Evolutionary conservation across 2,797 vertebrate species (phyloP), one percentile per base, ranked within the genome.

Genomic region (Orestias chungarensis): DNA sequence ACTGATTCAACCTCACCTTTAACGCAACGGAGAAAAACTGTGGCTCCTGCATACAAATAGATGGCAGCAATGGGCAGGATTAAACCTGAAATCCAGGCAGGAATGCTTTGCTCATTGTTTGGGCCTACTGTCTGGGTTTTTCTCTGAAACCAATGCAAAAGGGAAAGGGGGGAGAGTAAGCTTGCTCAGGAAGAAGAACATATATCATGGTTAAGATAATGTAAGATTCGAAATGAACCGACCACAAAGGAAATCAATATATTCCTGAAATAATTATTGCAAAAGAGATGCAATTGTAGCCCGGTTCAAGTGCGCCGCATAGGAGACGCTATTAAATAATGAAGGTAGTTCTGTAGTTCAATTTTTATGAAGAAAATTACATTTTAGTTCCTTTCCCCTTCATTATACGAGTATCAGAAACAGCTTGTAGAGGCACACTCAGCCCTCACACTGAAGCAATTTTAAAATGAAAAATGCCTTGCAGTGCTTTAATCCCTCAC

Each of bases 1-100:
- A 74, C 86, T 78, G 83, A 86, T 81, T 73, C 69, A 47, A 9
- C 75, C 84, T 86, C 82, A 82, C 84, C 83, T 84, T 73, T 75
- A 50, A 50, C 66, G 84, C 87, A 83, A 86, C 87, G 79, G 62
- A 64, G 82, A 67, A 73, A 49, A 82, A 82, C 74, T 70, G 79
- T 86, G 72, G 75, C 71, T 65, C 73, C 83, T 66, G 84, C 76
- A 49, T 3, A 74, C 84, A 76, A 47, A 75, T 1, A 40, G 76
- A 49, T 68, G 65, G 76, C 69, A 75, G 74, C 42, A 35, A 18
- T 3, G 66, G 23, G 71, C 33, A 23, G 62, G 27, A 64, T 0
- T n/a, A 27, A 80, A 82, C 80, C 71, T 75, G 75, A 83, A 74
- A 85, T 80, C 71, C 6, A 69, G 66, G 68, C 65, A 73, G 82